Conservation (phyloP, 2,113 vertebrate species). For the Coptodon rendalli region DNA sequence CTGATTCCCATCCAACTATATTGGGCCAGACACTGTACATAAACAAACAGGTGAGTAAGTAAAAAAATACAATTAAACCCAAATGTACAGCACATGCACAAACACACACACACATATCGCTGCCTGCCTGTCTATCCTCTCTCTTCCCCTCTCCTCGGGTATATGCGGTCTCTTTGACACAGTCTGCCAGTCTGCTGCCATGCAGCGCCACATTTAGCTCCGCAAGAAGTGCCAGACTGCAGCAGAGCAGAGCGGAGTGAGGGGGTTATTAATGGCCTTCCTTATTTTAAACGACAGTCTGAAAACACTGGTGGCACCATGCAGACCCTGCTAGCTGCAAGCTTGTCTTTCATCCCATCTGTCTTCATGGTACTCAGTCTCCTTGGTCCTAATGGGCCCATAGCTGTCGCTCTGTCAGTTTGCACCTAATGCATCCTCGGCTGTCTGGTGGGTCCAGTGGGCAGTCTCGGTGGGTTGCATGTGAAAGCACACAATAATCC, state of each 20-base stretch:
- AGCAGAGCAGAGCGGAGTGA: constrained; percentile 55
- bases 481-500: constrained; percentile 2
- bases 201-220: constrained; percentile 55
- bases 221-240: constrained; percentile 46
- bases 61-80: constrained; percentile 34
- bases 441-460: constrained; percentile 14
- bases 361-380: constrained; percentile 49
- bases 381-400: constrained; percentile 48
- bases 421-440: constrained; percentile 29
- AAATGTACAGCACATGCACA: background rate
- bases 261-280: constrained; percentile 69
- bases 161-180: constrained; percentile 43
- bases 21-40: constrained; percentile 12
- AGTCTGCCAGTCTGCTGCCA: constrained; percentile 56
- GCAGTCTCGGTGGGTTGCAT: background rate
- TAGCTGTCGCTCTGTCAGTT: constrained; percentile 32
- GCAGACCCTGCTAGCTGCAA: constrained; percentile 49
- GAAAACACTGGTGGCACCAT: constrained; percentile 64
- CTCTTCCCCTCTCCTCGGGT: constrained; percentile 18
- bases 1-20: constrained; percentile 46
- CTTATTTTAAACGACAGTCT: constrained; percentile 70
- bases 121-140: background rate
- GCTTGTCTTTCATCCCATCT: constrained; percentile 65
- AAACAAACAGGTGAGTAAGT: constrained; percentile 51
- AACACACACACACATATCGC: background rate